Percentiles rank a stretch among this genome's conserved stretches.
Conservation (phyloP, 2,113 vertebrate species). For the Himantopus leucocephalus region DNA sequence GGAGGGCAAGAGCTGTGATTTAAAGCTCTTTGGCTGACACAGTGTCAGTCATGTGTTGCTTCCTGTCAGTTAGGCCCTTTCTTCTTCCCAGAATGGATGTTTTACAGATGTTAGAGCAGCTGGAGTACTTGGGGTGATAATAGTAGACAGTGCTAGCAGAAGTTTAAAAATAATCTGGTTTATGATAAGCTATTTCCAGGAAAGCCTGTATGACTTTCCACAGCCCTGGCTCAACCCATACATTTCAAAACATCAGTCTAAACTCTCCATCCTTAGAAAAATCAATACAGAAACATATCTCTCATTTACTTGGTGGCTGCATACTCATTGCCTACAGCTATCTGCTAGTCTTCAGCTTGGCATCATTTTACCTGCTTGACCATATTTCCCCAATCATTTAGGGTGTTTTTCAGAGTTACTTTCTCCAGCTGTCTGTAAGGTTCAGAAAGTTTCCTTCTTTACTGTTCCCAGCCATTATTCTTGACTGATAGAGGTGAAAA, state of each 20-base stretch:
- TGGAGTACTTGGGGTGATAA: constrained; percentile 5
- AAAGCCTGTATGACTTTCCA: background rate
- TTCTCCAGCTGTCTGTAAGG: background rate
- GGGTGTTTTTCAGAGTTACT: constrained; percentile 4
- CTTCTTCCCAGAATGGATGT: background rate
- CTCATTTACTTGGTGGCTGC: constrained; percentile 29
- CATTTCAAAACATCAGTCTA: constrained; percentile 10
- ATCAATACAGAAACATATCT: background rate
- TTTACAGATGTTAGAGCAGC: constrained; percentile 21
- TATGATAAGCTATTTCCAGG: background rate
- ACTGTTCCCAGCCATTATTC: background rate
- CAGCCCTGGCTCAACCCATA: background rate
- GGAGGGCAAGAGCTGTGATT: background rate
- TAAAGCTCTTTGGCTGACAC: background rate
- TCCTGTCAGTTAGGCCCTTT: background rate
- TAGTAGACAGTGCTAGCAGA: background rate
- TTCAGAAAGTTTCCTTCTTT: background rate
- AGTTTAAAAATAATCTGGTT: background rate
- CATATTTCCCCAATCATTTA: background rate
- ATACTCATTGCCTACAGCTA: background rate
- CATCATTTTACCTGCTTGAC: background rate
- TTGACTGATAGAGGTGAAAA: background rate
- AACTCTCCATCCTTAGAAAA: constrained; percentile 9
- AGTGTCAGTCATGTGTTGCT: background rate
- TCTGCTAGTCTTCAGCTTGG: background rate